These are phyloP conservation scores for Leptinotarsa undecemlineata DNA, from an alignment of 1,140 invertebrate species.

Conservation along the genomic window DNA sequence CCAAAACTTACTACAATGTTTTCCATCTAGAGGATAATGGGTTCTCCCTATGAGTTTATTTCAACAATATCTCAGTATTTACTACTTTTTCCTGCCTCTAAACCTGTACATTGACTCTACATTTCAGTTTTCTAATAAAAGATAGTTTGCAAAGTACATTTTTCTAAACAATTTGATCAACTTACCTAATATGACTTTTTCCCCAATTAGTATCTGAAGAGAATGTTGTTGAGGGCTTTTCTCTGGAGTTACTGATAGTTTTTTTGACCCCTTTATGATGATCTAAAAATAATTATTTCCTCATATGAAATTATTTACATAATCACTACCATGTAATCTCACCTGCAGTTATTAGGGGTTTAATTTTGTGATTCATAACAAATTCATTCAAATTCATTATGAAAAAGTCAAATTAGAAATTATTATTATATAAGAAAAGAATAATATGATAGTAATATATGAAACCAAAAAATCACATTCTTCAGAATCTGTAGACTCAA, in stretches of 20 bases:
- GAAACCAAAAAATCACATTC: no score
- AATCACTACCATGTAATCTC: background rate
- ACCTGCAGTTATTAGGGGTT: background rate
- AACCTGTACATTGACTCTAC: no score
- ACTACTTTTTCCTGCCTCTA: no score
- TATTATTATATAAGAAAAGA: no score
- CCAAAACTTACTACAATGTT: no score
- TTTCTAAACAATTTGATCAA: background rate
- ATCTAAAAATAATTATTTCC: background rate
- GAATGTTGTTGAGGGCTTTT: conserved; percentile 1
- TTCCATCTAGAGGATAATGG: no score
- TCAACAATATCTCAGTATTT: no score
- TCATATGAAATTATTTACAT: background rate
- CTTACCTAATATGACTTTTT: conserved; percentile 22
- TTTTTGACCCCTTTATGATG: background rate
- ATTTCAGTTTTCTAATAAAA: no score
- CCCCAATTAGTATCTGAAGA: conserved; percentile 34
- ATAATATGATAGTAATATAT: no score
- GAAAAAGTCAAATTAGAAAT: no score
- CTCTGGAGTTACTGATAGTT: background rate
- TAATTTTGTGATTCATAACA: conserved; percentile 12
- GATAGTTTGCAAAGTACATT: background rate
- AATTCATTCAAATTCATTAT: conserved; percentile 16
- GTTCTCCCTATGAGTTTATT: no score
- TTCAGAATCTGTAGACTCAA: no score